Base-by-base conservation (phyloP, 2,888 invertebrate genomes). In the Lycia hirtaria region DNA sequence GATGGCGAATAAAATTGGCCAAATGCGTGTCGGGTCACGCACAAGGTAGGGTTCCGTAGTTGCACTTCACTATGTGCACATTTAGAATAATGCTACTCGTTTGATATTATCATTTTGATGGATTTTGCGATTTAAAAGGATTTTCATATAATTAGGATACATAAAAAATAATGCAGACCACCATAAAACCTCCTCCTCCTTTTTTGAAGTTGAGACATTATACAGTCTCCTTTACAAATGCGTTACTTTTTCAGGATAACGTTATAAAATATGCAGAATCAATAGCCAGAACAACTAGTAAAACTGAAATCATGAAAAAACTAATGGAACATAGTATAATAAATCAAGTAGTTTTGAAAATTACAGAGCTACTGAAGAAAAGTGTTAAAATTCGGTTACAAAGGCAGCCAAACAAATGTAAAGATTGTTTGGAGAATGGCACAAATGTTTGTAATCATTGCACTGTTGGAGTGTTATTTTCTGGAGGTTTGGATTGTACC, bases 401-500 rank as follows among this genome's bases (percentile, higher is more conserved):
- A 47, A 93, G 87, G 64, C 94, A 95, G 59, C 95, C 95, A 38
- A 84, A 92, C 41, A 93, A 85, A 75, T 96, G 96, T 75, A 93
- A 90, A 70, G 73, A 85, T 45, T 96, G 96, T 75, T 76, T 94
- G 30, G 69, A 68, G 61, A 68, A 73, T 50, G 59, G 49, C 19
- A 43, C 32, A 19, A 35, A 22, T 17, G 26, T 9, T 2, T 95
- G 95, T 71, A 64, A 67, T 38, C 95, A 96, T 85, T 91, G 95
- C 22, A 94, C 95, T 76, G 88, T 97, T 26, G 97, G 96, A 37
- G 91, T 99, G 54, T 90, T 98, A 66, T 99, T 99, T 92, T 99
- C 99, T 62, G 99, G 99, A 33, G 99, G 99, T 12, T 93, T 99
- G 32, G 99, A 99, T 87, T 99, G 98, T 58, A 95, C 98, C n/a